phyloP scores from a whole-genome alignment of 2,888 invertebrate species.

The Sthenelais limicola region DNA sequence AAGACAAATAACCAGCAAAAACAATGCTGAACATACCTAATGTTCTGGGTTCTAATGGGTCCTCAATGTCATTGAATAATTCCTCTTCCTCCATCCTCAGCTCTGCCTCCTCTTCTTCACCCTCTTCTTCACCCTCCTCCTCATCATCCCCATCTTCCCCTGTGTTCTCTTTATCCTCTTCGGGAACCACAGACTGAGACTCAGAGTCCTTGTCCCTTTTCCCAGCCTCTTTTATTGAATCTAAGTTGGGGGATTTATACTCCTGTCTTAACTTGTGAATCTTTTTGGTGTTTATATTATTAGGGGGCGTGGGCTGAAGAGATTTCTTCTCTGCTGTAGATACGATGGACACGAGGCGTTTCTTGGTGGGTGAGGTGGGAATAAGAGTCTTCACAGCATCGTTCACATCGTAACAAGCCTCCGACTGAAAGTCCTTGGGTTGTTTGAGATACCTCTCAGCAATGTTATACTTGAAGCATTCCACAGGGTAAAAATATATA shows the following conservation, averaged over 20 bases:
- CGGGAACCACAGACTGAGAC: too few species aligned
- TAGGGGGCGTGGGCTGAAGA: too few species aligned
- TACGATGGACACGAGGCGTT: neutral
- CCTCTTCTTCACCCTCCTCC: neutral
- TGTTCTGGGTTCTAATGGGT: neutral
- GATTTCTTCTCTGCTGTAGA: conserved; percentile 5
- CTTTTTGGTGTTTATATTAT: conserved; percentile 34
- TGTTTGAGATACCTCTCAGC: conserved; percentile 57
- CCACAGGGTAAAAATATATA: conserved; percentile 69
- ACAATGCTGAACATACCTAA: too few species aligned
- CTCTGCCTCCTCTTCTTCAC: neutral
- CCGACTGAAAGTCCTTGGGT: conserved; percentile 42
- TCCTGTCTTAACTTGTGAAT: conserved; percentile 41
- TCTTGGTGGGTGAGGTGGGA: conserved; percentile 2
- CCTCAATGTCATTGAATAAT: neutral
- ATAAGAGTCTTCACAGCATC: conserved; percentile 48
- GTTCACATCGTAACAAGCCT: conserved; percentile 48
- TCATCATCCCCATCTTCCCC: neutral
- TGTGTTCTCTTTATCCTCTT: neutral
- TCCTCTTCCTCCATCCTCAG: neutral
- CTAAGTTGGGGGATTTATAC: conserved; percentile 21
- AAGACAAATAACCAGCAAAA: too few species aligned
- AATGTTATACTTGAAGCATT: conserved; percentile 65
- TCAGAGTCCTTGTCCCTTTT: neutral
- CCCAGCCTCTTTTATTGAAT: neutral